These are phyloP conservation scores for Orchesella cincta DNA, from an alignment of 1,140 invertebrate genomes.

Conservation along the genomic window DNA sequence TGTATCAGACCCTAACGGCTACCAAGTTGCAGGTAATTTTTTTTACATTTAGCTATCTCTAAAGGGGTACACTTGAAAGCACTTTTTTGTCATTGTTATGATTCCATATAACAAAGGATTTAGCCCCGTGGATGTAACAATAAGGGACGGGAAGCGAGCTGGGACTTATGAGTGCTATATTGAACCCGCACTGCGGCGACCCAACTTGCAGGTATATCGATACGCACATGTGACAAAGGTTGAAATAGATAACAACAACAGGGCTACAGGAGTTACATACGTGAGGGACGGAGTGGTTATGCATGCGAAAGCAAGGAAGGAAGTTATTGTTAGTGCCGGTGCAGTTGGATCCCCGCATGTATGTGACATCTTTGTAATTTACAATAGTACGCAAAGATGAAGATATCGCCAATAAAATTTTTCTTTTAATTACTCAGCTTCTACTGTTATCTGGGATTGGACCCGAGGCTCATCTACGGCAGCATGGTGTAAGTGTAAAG, in stretches of 20 bases:
- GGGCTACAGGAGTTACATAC: neutral
- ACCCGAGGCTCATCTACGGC: neutral
- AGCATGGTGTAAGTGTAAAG: slow-evolving; percentile 16
- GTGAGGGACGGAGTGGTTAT: neutral
- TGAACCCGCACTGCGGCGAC: neutral
- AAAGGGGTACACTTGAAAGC: neutral
- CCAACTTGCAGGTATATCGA: neutral
- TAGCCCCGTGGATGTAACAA: slow-evolving; percentile 8
- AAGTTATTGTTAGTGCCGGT: slow-evolving; percentile 6
- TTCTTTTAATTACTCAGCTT: too few relatives aligned
- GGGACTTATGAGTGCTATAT: slow-evolving; percentile 11
- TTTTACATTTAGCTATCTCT: neutral
- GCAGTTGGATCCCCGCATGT: slow-evolving; percentile 7
- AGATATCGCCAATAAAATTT: too few relatives aligned
- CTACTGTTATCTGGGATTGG: slow-evolving; percentile 5
- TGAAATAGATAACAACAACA: neutral
- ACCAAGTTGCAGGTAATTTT: neutral
- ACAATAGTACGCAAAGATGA: too few relatives aligned
- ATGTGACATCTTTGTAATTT: too few relatives aligned
- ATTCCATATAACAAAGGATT: slow-evolving; percentile 3
- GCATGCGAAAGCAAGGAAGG: neutral
- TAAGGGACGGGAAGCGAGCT: neutral
- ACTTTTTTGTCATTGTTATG: neutral
- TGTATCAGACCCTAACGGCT: neutral
- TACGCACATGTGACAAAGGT: slow-evolving; percentile 25